Conservation (phyloP, 2,797 vertebrate genomes). For the Dendrocincla tyrannina region DNA sequence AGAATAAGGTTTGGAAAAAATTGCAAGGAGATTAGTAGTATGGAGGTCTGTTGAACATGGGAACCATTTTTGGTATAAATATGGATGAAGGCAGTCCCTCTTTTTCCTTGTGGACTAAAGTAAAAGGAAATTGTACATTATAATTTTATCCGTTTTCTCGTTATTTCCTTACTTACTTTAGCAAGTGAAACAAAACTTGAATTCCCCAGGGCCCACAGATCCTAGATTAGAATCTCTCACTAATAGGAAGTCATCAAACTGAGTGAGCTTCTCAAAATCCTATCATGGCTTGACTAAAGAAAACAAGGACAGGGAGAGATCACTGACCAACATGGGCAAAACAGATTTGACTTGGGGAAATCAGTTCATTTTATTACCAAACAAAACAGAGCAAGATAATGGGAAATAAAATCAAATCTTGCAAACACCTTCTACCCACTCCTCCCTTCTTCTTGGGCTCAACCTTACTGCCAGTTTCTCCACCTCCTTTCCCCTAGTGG, state of each 20-base stretch:
- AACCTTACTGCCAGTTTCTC: background rate
- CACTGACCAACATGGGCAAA: background rate
- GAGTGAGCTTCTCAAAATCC: background rate
- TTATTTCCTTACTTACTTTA: background rate
- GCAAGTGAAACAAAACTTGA: background rate
- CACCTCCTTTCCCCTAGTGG: too few relatives aligned
- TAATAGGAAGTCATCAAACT: background rate
- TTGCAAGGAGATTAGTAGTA: background rate
- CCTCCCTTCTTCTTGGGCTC: background rate
- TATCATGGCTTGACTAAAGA: background rate
- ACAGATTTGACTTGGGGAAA: background rate
- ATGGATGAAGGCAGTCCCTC: background rate
- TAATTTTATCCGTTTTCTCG: background rate
- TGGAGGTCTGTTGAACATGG: background rate
- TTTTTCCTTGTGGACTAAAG: background rate
- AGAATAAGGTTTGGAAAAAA: background rate
- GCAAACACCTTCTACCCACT: background rate
- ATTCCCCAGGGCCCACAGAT: background rate
- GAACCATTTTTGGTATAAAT: background rate
- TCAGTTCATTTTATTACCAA: background rate
- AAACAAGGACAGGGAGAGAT: background rate
- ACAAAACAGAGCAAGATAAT: background rate
- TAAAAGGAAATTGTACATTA: background rate
- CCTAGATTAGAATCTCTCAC: background rate
- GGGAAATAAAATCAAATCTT: background rate